phyloP scores from a whole-genome alignment of 2,113 vertebrate genomes.

The Heloderma charlesbogerti region DNA sequence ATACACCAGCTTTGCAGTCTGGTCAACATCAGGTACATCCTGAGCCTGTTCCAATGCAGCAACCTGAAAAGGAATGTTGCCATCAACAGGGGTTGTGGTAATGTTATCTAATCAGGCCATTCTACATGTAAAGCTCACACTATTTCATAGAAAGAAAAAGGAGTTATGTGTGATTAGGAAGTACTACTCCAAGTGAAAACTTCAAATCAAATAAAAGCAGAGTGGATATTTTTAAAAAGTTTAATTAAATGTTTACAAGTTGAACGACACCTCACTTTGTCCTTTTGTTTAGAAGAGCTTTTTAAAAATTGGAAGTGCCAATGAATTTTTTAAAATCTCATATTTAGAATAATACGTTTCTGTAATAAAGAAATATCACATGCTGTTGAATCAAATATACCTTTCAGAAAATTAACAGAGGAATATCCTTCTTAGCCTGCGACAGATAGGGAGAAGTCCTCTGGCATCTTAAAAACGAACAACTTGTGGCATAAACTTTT shows the following conservation, averaged over 20 bases:
- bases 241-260: not conserved
- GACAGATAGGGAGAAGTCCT: not conserved
- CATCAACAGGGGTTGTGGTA: not conserved
- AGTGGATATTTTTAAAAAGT: not conserved
- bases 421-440: not conserved
- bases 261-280: not conserved
- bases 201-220: not conserved
- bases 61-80: slow-evolving; percentile 80
- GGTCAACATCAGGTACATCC: slow-evolving; percentile 75
- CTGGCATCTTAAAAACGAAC: not conserved
- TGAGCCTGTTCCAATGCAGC: slow-evolving; percentile 79
- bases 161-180: not conserved
- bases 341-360: not conserved
- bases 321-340: not conserved
- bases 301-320: not conserved
- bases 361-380: not conserved
- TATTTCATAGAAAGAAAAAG: not conserved
- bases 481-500: not conserved
- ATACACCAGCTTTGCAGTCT: slow-evolving; percentile 92
- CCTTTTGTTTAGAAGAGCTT: not conserved
- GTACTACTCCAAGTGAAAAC: not conserved
- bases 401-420: not conserved
- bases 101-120: not conserved
- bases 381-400: not conserved
- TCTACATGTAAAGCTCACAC: not conserved